phyloP scores from a whole-genome alignment of 2,888 invertebrate species.

The Deroplatys truncata region DNA sequence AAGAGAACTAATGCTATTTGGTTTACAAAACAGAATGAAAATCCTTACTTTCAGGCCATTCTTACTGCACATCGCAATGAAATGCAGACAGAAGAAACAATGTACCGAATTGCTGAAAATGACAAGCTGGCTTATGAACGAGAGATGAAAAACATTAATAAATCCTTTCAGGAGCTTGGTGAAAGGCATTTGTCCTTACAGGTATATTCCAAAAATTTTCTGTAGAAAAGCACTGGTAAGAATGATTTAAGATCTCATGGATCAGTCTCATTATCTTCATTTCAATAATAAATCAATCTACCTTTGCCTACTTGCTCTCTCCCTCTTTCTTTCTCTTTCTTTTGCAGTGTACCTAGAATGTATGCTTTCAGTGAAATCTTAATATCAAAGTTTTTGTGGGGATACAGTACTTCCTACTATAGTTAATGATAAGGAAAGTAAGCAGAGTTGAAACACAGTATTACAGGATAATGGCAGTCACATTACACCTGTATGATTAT shows the following conservation, averaged over 20 bases:
- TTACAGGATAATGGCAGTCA: neutral
- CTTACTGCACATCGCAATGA: constrained; percentile 66
- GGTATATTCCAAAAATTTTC: constrained; percentile 1
- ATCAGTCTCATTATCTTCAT: neutral
- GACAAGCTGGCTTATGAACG: constrained; percentile 49
- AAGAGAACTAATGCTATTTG: too few relatives aligned
- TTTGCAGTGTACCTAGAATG: too few relatives aligned
- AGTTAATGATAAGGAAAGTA: too few relatives aligned
- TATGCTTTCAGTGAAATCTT: too few relatives aligned
- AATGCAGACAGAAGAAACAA: constrained; percentile 62
- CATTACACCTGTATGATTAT: too few relatives aligned
- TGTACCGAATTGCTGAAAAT: constrained; percentile 40
- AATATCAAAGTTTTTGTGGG: too few relatives aligned
- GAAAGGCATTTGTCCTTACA: constrained; percentile 42
- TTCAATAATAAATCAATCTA: neutral
- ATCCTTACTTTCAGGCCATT: constrained; percentile 50
- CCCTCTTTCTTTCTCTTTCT: too few relatives aligned
- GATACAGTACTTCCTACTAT: too few relatives aligned
- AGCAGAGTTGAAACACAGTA: too few relatives aligned
- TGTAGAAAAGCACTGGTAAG: neutral
- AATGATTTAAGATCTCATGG: too few relatives aligned
- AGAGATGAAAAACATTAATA: constrained; percentile 46
- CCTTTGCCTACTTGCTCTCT: too few relatives aligned
- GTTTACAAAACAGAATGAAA: neutral
- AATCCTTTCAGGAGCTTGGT: constrained; percentile 47